Base-by-base conservation (phyloP, 1,140 invertebrate genomes). In the Aplysia californica region DNA sequence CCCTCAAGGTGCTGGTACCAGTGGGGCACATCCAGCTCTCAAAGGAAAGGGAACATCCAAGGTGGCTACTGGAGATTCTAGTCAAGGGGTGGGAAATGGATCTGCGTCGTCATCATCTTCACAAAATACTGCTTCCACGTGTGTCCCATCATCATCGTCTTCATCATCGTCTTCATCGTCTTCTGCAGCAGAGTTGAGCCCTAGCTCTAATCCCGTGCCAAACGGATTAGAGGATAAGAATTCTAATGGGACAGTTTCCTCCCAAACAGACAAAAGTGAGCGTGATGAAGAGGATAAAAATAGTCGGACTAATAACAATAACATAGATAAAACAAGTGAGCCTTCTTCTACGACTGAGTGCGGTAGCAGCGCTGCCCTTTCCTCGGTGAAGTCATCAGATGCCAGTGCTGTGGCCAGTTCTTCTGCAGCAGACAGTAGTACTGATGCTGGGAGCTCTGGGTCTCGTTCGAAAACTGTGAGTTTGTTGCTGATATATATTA, bases 1-100 rank as follows among this genome's bases (percentile, higher is more conserved):
- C 20, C 5, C 44, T 33, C 2, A 69, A 39, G 29, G 23, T n/a
- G 31, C 41, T 58, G 55, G 61, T 18, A 80, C 84, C 36, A 82
- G 82, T 67, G 74, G 81, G 38, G 78, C 80, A 66, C 58, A 85
- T 29, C 87, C 87, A 26, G 70, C 80, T 26, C 80, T 88, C 2
- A 79, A 75, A 41, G 31, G 81, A 18, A 87, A 84, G 64, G 81
- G 82, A 65, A 26, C 56, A 33, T 26, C 73, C n/a, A 58, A 18
- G 18, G 55, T 66, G 50, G 38, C 18, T 44, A 50, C 44, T 68
- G 70, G 50, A 76, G 70, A 26, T 71, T 29, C 26, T 56, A 55
- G 41, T 35, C n/a, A n/a, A 55, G 58, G 21, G 36, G 58, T 2
- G 3, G 56, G 29, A 73, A 31, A 2, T 61, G 36, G n/a, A 38